These are phyloP conservation scores for Philotrypesis tridentata DNA, from an alignment of 1,140 invertebrate genomes.

Conservation along the genomic window DNA sequence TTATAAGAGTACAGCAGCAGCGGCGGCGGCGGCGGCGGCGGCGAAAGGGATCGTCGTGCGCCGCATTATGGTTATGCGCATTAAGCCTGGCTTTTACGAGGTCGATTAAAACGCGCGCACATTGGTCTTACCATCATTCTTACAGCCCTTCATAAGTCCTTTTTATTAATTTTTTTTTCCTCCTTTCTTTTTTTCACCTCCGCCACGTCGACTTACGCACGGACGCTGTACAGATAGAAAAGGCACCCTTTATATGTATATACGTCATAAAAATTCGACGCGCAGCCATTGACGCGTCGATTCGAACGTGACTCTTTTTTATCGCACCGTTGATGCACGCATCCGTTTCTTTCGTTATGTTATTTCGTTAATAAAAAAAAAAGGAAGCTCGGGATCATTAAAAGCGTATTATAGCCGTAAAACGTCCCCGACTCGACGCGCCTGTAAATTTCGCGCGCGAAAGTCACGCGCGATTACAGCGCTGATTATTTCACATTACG, in stretches of 20 bases:
- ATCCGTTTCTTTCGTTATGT: no score
- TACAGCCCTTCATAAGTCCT: background rate
- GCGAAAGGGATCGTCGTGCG: constrained; percentile 24
- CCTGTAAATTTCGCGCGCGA: background rate
- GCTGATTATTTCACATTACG: background rate
- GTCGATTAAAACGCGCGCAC: constrained; percentile 49
- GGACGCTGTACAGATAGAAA: no score
- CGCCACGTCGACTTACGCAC: no score
- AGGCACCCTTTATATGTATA: no score
- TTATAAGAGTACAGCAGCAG: background rate
- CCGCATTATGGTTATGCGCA: background rate
- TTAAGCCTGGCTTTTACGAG: constrained; percentile 44
- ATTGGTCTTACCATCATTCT: background rate
- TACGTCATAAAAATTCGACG: background rate
- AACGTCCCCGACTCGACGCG: background rate
- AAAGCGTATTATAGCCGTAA: background rate
- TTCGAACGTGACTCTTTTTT: no score
- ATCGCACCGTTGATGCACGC: no score
- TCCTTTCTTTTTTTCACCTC: background rate
- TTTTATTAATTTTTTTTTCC: background rate
- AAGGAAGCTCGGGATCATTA: background rate
- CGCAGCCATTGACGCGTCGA: no score
- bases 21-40: no score
- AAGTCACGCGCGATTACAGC: background rate
- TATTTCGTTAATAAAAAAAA: no score